Percentiles rank a stretch among this genome's conserved stretches.
These are phyloP conservation scores for Cassiopea andromeda DNA, from an alignment of 30 jellyfish, hydroid and myxozoan genomes.

Conservation along the genomic window DNA sequence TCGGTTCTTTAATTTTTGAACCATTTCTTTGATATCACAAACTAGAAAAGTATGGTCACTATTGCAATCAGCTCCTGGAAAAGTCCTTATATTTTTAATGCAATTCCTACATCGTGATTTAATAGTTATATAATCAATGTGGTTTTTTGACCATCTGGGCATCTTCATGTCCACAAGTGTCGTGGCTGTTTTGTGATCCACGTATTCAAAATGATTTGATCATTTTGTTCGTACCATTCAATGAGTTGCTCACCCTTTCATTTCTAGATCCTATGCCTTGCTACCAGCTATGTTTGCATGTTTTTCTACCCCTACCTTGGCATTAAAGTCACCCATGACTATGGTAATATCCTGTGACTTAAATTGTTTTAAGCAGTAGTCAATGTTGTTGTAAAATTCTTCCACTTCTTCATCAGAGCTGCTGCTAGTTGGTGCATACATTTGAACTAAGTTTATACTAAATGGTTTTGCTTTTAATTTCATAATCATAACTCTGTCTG, in stretches of 20 bases:
- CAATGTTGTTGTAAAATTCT: conserved; percentile 15
- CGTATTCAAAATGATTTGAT: conserved; percentile 14
- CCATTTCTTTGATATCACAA: too few species aligned
- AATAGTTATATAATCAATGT: conserved; percentile 34
- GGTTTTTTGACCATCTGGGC: conserved; percentile 43
- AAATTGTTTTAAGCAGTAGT: not conserved
- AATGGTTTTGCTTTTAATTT: conserved; percentile 11
- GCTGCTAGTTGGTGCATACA: conserved; percentile 48
- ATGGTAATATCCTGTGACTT: conserved; percentile 25
- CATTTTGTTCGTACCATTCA: not conserved
- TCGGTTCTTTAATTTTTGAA: not conserved
- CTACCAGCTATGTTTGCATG: not conserved
- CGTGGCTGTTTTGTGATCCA: conserved; percentile 24
- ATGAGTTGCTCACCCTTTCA: conserved; percentile 26
- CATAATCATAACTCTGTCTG: conserved; percentile 5
- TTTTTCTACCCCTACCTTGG: too few species aligned
- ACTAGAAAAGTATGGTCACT: not conserved
- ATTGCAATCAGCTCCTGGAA: conserved; percentile 50
- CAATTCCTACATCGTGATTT: conserved; percentile 6
- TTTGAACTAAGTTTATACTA: not conserved
- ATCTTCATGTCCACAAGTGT: conserved; percentile 30
- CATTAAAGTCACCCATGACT: conserved; percentile 38
- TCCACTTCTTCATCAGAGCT: conserved; percentile 28
- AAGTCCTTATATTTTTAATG: not conserved
- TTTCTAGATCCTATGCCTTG: conserved; percentile 32